Evolutionary conservation across 2,113 vertebrate genomes (phyloP), one percentile per base, ranked within the genome.

Genomic region (Scytalopus superciliaris): DNA sequence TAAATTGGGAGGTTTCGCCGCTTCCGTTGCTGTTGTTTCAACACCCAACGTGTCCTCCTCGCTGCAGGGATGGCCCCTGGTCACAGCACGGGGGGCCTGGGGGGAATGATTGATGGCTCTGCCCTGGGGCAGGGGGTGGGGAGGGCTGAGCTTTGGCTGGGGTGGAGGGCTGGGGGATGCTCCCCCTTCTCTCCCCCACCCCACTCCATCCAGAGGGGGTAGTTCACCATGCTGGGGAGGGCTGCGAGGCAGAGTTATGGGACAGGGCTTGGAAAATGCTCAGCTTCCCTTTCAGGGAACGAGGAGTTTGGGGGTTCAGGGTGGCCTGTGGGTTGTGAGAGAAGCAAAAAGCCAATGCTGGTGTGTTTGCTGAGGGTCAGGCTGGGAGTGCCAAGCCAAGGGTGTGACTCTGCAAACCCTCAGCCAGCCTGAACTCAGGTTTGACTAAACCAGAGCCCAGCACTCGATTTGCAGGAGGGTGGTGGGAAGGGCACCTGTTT

Each of bases 61-160:
- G 2, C 74, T 19, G 69, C 87, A 78, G 94, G 91, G 93, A 72
- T 0, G 33, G 69, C 89, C 90, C 62, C 9, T 28, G 76, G 84
- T 78, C 84, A 21, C n/a, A 39, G 69, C 84, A 17, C 39, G 12
- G 83, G 94, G 97, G 96, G 96, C 96, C 97, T 97, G 79, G 2
- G 33, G 90, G 92, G 96, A 92, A 98, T 97, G 98, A 81, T 92
- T 95, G 98, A 97, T 91, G 45, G 84, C 69, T 76, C 47, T 0
- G 22, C 52, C n/a, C 2, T 1, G 40, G 57, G 14, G 39, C 22
- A 47, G 44, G 75, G 69, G 16, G 39, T 3, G 9, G 73, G 73
- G 59, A 52, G 73, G 62, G 89, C 62, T 42, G 0, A 7, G 79
- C 39, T 39, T 33, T 14, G 52, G 82, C 49, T 33, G 0, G 75